Evolutionary conservation across 2,888 invertebrate genomes (phyloP).

Genomic region (Argyresthia goedartella): DNA sequence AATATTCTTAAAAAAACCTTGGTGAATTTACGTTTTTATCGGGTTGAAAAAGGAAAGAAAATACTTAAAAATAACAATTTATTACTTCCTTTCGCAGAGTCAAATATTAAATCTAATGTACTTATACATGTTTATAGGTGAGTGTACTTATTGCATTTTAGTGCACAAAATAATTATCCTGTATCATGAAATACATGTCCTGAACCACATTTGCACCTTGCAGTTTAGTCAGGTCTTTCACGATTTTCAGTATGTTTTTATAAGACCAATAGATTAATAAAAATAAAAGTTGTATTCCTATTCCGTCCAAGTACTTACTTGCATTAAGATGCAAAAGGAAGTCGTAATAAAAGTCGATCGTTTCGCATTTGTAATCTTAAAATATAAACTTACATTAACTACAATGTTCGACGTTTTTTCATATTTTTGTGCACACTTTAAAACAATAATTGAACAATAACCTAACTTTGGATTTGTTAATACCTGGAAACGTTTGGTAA

Average conservation of each 20-base stretch:
- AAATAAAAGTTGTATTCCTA: no score
- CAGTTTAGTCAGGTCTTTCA: slow-evolving; percentile 4
- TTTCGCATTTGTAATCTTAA: slow-evolving; percentile 34
- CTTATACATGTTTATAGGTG: slow-evolving; percentile 9
- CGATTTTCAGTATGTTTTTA: background rate
- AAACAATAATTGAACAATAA: background rate
- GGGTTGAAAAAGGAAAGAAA: background rate
- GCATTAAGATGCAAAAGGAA: slow-evolving; percentile 45
- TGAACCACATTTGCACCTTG: slow-evolving; percentile 4
- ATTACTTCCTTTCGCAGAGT: slow-evolving; percentile 46
- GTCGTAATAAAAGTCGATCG: slow-evolving; percentile 48
- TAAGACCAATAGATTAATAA: background rate
- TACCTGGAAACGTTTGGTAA: background rate
- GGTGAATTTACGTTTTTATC: no score
- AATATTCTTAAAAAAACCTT: no score
- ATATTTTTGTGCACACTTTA: slow-evolving; percentile 12
- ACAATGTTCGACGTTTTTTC: slow-evolving; percentile 49
- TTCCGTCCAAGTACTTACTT: no score
- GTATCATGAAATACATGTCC: background rate
- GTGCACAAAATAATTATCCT: slow-evolving; percentile 3
- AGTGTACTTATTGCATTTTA: background rate
- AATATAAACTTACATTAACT: slow-evolving; percentile 29
- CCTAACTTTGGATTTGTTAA: background rate
- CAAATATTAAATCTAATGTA: slow-evolving; percentile 18
- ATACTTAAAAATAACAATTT: slow-evolving; percentile 40